These are phyloP conservation scores for Odontomachus brunneus DNA, from an alignment of 1,140 invertebrate species.

Conservation along the genomic window DNA sequence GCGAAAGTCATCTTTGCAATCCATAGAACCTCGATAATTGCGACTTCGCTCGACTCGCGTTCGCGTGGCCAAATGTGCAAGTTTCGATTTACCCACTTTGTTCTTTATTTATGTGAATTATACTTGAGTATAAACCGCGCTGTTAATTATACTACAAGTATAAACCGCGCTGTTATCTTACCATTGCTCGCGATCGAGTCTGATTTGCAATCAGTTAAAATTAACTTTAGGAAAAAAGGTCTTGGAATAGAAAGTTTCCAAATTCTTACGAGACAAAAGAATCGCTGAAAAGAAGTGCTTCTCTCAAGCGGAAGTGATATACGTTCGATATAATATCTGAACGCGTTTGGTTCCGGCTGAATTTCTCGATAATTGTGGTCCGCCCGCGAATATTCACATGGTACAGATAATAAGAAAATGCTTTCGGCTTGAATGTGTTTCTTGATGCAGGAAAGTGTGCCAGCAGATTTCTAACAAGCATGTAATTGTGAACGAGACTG, in stretches of 20 bases:
- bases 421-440: not conserved
- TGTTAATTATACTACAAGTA: slow-evolving; percentile 3
- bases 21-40: slow-evolving; percentile 13
- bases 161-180: not conserved
- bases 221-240: not conserved
- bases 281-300: not conserved
- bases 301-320: not conserved
- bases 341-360: not conserved
- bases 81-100: not conserved
- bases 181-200: not conserved
- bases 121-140: not conserved
- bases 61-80: slow-evolving; percentile 1
- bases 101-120: not conserved
- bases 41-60: slow-evolving; percentile 1
- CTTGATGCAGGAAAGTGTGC: not conserved
- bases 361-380: not conserved
- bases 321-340: not conserved
- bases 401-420: not conserved
- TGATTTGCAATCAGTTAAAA: not conserved
- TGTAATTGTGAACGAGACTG: not conserved
- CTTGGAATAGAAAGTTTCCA: not conserved
- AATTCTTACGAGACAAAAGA: not conserved
- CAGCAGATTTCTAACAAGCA: not conserved
- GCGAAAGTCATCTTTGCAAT: slow-evolving; percentile 18
- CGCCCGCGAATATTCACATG: not conserved